Base-by-base conservation (phyloP, 2,888 invertebrate species). In the Sinotaia quadrata region DNA sequence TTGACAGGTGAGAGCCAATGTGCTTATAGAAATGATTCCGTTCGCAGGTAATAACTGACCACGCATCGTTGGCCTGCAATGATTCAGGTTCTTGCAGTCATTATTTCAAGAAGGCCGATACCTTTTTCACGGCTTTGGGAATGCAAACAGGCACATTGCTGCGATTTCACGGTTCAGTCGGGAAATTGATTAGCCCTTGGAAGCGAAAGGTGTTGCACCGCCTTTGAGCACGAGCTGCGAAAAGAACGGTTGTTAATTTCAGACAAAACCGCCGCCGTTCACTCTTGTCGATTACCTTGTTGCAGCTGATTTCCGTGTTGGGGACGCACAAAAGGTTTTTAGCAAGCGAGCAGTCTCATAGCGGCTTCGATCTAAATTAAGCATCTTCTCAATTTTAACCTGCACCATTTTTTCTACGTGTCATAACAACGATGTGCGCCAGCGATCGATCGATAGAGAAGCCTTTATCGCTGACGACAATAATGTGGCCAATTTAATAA, bases 211-310 rank as follows among this genome's bases (percentile, higher is more conserved):
- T 54, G 54, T 54, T 54, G 31, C 54, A 21, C 8, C 8, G 24
- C 31, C 27, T 29, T 24, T 54, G n/a, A 41, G 41, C 27, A 29
- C 2, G 54, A 54, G n/a, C 54, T 8, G n/a, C 27, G 18, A 29
- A 54, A 29, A 31, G 54, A 54, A 54, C 24, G 54, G 54, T 27
- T 54, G 54, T 54, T 54, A n/a, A 54, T 4, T 54, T 18, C 54
- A 54, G 54, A 54, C 54, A 54, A 54, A 54, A 52, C 5, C 21
- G 10, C 27, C 1, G 8, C 54, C 27, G 24, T 24, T 31, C 21
- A 29, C 18, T 24, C 54, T 31, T 54, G 54, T 54, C 27, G 15
- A 18, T 24, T 8, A 24, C 54, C 27, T 31, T 27, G 5, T n/a
- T n/a, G n/a, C n/a, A n/a, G n/a, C n/a, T n/a, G n/a, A n/a, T n/a